Base-by-base conservation (phyloP, 1,140 invertebrate genomes). In the Gryon sp. region DNA sequence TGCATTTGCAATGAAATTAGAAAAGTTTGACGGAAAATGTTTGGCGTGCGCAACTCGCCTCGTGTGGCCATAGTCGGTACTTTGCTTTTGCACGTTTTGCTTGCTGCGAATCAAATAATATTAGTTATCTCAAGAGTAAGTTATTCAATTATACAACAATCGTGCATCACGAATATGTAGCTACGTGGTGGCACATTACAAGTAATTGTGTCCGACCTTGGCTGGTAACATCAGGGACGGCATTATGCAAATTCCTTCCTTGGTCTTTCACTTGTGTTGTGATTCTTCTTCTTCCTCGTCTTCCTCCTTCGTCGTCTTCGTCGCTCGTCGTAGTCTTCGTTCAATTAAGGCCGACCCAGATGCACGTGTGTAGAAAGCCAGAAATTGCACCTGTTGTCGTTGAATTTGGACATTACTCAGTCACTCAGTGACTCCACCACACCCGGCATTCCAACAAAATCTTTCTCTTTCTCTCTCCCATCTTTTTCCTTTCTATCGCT, bases 171-270 rank as follows among this genome's bases (percentile, higher is more conserved):
- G 45, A 50, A 50, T 63, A 19, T 9, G 45, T 46, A 24, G n/a
- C 22, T 55, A 48, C 59, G 45, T 36, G 59, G 59, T 16, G 43
- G 38, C 41, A 26, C 41, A 34, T 52, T 28, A 24, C 43, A 19
- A 28, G 41, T 57, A 68, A 68, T 34, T 57, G 50, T 41, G 52
- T 34, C 22, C 43, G 65, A 59, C 65, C 65, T 69, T 69, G 65
- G 53, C 65, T 52, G 65, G 32, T 43, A 59, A 8, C 34, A 45
- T 69, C 53, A 52, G 65, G 65, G 63, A 34, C 63, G 63, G 63
- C 63, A 57, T 68, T 57, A 57, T 68, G 63, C 63, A 57, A 55
- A 68, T 68, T 55, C 63, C 63, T 66, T 55, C 38, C 38, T 66
- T 66, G 48, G 62, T 55, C 62, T 66, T 53, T 66, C 62, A 28